Evolutionary conservation across 2,888 invertebrate genomes (phyloP).

Genomic region (Drosophila paranaensis): DNA sequence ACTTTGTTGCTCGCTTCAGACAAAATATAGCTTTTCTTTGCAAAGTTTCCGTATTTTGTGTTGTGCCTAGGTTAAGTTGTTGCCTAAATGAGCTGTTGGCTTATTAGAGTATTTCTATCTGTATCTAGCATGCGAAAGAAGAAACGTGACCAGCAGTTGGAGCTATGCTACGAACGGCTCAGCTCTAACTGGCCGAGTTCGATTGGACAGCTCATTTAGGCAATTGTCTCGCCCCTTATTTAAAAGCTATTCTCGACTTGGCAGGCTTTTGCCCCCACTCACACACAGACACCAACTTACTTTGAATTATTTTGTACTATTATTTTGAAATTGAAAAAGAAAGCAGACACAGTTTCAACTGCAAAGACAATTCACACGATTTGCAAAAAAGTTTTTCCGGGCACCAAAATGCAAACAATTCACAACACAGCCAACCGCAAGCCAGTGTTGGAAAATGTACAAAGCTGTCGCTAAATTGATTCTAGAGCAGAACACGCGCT

Average conservation of each 20-base stretch:
- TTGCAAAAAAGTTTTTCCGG: constrained; percentile 59
- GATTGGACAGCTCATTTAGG: constrained; percentile 75
- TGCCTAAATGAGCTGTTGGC: constrained; percentile 79
- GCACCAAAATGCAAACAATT: constrained; percentile 66
- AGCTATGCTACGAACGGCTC: constrained; percentile 16
- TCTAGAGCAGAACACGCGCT: constrained; percentile 58
- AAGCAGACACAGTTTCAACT: constrained; percentile 64
- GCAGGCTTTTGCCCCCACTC: constrained; percentile 84
- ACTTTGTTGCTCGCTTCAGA: constrained; percentile 12
- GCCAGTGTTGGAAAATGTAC: constrained; percentile 60
- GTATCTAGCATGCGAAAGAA: background rate
- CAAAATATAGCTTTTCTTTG: background rate
- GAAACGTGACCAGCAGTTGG: constrained; percentile 23
- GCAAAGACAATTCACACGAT: constrained; percentile 63
- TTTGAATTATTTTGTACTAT: constrained; percentile 29
- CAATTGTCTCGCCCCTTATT: constrained; percentile 81
- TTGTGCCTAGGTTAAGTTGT: constrained; percentile 81
- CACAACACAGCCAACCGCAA: constrained; percentile 41
- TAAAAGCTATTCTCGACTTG: constrained; percentile 85
- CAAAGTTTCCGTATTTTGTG: constrained; percentile 30
- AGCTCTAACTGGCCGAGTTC: constrained; percentile 23
- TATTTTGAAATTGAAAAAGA: constrained; percentile 35
- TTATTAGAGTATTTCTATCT: constrained; percentile 5
- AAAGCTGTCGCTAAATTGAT: constrained; percentile 55
- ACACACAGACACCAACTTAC: constrained; percentile 28